Evolutionary conservation across 2,113 vertebrate genomes (phyloP).

Genomic region (Mus pahari): DNA sequence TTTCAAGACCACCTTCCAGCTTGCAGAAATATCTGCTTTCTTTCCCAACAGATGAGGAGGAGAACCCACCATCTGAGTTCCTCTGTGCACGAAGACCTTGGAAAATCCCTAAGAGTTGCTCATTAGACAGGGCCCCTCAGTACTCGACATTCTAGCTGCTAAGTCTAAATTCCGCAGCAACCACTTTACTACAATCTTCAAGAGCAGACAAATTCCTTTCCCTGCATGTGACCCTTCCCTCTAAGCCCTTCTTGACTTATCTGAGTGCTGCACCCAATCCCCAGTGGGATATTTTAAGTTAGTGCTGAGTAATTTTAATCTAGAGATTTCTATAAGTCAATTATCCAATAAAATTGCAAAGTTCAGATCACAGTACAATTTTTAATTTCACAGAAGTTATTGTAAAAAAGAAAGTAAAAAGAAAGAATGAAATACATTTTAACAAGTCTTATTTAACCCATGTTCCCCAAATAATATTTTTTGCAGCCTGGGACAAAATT

Average conservation of each 20-base stretch:
- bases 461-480: neutral
- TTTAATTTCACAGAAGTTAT: slow-evolving; percentile 32
- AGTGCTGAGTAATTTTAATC: neutral
- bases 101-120: neutral
- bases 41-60: neutral
- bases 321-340: neutral
- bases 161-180: neutral
- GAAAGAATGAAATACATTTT: neutral
- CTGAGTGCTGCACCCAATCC: neutral
- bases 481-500: neutral
- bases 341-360: slow-evolving; percentile 2
- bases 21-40: neutral
- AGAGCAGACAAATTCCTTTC: neutral
- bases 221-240: neutral
- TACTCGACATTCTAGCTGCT: neutral
- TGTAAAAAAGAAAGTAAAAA: neutral
- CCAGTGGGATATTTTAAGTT: neutral
- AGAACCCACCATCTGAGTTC: neutral
- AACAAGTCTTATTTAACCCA: neutral
- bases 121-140: neutral
- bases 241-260: slow-evolving; percentile 33
- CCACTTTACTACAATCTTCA: neutral
- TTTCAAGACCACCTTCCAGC: neutral
- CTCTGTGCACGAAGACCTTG: neutral
- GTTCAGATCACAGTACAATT: neutral